Evolutionary conservation across 2,888 invertebrate genomes (phyloP).

Genomic region (Mesopsocus fuscifrons): DNA sequence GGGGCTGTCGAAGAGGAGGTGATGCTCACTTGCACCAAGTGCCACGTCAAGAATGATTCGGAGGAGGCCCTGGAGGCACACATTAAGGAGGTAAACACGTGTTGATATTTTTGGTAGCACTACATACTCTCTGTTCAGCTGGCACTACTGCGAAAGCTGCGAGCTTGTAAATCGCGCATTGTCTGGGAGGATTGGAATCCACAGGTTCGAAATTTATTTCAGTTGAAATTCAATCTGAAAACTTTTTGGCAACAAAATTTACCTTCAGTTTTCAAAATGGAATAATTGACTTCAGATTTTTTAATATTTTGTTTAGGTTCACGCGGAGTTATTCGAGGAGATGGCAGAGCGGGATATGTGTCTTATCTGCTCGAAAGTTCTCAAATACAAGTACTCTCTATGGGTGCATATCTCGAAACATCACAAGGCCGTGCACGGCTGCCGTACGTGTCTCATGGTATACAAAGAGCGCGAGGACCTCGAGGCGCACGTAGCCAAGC

Average conservation of each 20-base stretch:
- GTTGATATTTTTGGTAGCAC: too few relatives aligned
- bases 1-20: background rate
- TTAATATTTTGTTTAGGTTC: background rate
- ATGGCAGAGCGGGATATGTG: slow-evolving; percentile 5
- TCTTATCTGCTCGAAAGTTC: slow-evolving; percentile 5
- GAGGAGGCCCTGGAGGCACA: slow-evolving; percentile 4
- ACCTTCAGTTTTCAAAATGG: too few relatives aligned
- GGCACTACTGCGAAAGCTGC: too few relatives aligned
- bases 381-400: slow-evolving; percentile 6
- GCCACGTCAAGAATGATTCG: background rate
- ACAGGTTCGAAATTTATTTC: too few relatives aligned
- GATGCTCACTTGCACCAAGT: slow-evolving; percentile 1
- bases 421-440: background rate
- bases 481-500: background rate
- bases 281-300: too few relatives aligned
- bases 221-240: too few relatives aligned
- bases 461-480: background rate
- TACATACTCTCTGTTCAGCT: too few relatives aligned
- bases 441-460: slow-evolving; percentile 4
- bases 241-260: too few relatives aligned
- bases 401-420: slow-evolving; percentile 1
- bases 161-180: too few relatives aligned
- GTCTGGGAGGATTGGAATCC: too few relatives aligned
- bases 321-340: slow-evolving; percentile 5
- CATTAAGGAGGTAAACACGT: slow-evolving; percentile 3